Percentiles rank a stretch among this genome's conserved stretches.
These are phyloP conservation scores for Sula dactylatra DNA, from an alignment of 2,113 vertebrate species.

Conservation along the genomic window DNA sequence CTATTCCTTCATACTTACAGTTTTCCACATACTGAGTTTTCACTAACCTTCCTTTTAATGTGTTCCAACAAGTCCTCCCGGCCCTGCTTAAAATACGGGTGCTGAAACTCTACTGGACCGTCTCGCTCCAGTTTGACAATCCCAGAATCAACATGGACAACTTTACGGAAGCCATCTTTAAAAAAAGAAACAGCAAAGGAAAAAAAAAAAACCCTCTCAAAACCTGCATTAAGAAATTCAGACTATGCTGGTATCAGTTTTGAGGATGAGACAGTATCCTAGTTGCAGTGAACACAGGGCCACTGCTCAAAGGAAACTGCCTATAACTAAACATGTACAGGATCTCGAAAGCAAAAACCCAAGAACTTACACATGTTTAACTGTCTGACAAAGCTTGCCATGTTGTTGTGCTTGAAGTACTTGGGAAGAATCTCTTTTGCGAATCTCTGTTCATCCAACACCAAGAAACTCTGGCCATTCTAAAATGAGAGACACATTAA, in stretches of 20 bases:
- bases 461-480: conserved; percentile 96
- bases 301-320: not conserved
- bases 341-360: not conserved
- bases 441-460: conserved; percentile 93
- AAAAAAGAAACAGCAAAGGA: not conserved
- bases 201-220: not conserved
- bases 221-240: not conserved
- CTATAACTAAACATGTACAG: not conserved
- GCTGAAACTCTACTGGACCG: conserved; percentile 94
- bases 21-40: not conserved
- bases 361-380: conserved; percentile 94
- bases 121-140: conserved; percentile 91
- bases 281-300: not conserved
- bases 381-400: conserved; percentile 97
- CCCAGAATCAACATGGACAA: conserved; percentile 90
- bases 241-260: not conserved
- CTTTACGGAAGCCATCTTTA: conserved; percentile 95
- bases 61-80: conserved; percentile 92
- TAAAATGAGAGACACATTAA: conserved; percentile 45
- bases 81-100: conserved; percentile 92
- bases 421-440: conserved; percentile 97
- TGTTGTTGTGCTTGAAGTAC: conserved; percentile 99
- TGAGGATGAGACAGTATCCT: not conserved
- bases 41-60: conserved; percentile 93
- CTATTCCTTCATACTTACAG: not conserved